Percentiles rank a stretch among this genome's conserved stretches.
These are phyloP conservation scores for Cistogaster globosa DNA, from an alignment of 2,888 invertebrate species.

Conservation along the genomic window DNA sequence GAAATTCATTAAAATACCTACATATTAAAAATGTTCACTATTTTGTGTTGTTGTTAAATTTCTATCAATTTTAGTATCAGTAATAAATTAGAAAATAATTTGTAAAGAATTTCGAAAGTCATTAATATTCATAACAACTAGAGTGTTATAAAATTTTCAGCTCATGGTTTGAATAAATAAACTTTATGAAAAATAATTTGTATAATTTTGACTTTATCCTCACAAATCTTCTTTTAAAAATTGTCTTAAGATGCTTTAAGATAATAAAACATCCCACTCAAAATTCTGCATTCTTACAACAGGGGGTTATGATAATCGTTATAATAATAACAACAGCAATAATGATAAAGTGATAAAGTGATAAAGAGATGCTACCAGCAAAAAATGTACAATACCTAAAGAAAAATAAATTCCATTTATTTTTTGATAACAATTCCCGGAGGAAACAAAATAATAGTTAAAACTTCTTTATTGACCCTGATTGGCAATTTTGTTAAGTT, in stretches of 20 bases:
- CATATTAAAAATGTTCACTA: too few species aligned
- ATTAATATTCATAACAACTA: too few species aligned
- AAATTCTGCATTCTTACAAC: slow-evolving; percentile 48
- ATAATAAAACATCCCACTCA: slow-evolving; percentile 31
- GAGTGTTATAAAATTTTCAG: too few species aligned
- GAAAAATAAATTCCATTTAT: slow-evolving; percentile 10
- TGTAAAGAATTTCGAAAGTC: too few species aligned
- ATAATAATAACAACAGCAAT: slow-evolving; percentile 46
- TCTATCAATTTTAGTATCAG: too few species aligned
- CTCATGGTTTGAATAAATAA: too few species aligned
- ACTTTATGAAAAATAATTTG: too few species aligned
- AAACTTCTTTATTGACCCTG: slow-evolving; percentile 62
- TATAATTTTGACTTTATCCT: too few species aligned
- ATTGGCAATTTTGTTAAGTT: slow-evolving; percentile 62
- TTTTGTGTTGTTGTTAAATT: too few species aligned
- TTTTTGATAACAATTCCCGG: slow-evolving; percentile 30
- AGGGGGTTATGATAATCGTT: slow-evolving; percentile 45
- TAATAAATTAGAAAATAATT: too few species aligned
- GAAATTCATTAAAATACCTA: too few species aligned
- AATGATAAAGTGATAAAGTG: slow-evolving; percentile 39
- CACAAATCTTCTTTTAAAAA: neutral
- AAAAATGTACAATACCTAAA: neutral
- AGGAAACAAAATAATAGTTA: slow-evolving; percentile 27
- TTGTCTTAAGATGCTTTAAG: neutral
- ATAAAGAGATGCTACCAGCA: too few species aligned